Conservation (phyloP, 2,888 invertebrate species). For the Gerris lacustris region DNA sequence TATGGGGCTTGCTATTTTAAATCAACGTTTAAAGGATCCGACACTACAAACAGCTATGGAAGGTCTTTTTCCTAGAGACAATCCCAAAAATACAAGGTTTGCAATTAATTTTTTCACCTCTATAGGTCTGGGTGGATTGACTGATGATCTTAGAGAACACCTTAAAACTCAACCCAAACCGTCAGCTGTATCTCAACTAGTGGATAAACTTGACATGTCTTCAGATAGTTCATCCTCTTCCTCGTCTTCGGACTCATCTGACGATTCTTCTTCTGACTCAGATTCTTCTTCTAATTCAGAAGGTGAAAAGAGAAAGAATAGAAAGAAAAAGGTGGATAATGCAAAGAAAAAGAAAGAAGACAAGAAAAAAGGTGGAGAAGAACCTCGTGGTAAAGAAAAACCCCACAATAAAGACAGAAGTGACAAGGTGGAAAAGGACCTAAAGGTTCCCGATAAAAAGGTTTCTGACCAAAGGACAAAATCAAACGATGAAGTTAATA, state of each 20-base stretch:
- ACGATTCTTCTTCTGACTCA: conserved; percentile 16
- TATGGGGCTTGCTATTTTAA: conserved; percentile 86
- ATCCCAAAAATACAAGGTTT: conserved; percentile 91
- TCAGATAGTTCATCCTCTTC: conserved; percentile 34
- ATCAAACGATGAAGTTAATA: not conserved
- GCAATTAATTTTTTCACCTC: conserved; percentile 97
- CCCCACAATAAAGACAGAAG: not conserved
- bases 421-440: not conserved
- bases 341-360: not conserved
- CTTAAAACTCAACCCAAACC: conserved; percentile 61
- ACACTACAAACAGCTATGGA: conserved; percentile 74
- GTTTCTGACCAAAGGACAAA: not conserved
- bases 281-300: conserved; percentile 21
- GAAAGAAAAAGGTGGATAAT: conserved; percentile 25
- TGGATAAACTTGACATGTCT: conserved; percentile 28
- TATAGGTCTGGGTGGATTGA: conserved; percentile 90
- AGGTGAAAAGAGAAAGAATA: conserved; percentile 23
- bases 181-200: conserved; percentile 36
- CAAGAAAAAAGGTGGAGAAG: not conserved
- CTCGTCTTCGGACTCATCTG: conserved; percentile 28
- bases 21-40: conserved; percentile 80
- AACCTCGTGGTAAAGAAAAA: too few relatives aligned
- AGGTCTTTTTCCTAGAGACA: conserved; percentile 88
- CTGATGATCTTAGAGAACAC: conserved; percentile 82
- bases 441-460: not conserved